Evolutionary conservation across 2,113 vertebrate genomes (phyloP).

Genomic region (Crotophaga sulcirostris): DNA sequence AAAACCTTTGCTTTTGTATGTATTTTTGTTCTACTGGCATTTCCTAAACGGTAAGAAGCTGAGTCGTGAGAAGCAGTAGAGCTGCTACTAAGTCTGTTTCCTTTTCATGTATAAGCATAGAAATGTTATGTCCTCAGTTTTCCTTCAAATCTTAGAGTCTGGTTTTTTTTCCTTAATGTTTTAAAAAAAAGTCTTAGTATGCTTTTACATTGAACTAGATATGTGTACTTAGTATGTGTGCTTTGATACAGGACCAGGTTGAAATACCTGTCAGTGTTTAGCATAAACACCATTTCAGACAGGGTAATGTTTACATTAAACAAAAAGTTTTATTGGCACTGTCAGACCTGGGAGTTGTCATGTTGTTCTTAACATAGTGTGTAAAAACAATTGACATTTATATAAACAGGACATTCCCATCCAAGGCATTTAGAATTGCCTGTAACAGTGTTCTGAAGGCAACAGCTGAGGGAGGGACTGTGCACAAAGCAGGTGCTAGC

Average conservation of each 20-base stretch:
- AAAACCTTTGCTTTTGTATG: slow-evolving; percentile 20
- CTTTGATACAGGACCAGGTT: background rate
- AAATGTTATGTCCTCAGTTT: background rate
- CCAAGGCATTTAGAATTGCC: background rate
- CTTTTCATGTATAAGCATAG: background rate
- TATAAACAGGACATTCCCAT: background rate
- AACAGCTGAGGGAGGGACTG: background rate
- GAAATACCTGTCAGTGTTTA: background rate
- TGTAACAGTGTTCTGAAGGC: background rate
- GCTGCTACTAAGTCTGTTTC: background rate
- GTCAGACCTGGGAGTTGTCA: background rate
- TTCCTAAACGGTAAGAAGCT: slow-evolving; percentile 71
- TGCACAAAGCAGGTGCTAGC: background rate
- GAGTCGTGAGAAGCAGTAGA: background rate
- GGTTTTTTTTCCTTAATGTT: background rate
- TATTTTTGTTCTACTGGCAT: slow-evolving; percentile 41
- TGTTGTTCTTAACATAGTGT: background rate
- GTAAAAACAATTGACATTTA: background rate
- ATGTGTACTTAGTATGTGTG: background rate
- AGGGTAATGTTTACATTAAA: background rate
- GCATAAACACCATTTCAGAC: background rate
- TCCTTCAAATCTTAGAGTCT: background rate
- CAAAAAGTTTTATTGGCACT: background rate
- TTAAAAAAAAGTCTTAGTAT: background rate
- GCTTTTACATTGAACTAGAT: background rate